Evolutionary conservation across 2,797 vertebrate species (phyloP).

Genomic region (Poecilia velifera): DNA sequence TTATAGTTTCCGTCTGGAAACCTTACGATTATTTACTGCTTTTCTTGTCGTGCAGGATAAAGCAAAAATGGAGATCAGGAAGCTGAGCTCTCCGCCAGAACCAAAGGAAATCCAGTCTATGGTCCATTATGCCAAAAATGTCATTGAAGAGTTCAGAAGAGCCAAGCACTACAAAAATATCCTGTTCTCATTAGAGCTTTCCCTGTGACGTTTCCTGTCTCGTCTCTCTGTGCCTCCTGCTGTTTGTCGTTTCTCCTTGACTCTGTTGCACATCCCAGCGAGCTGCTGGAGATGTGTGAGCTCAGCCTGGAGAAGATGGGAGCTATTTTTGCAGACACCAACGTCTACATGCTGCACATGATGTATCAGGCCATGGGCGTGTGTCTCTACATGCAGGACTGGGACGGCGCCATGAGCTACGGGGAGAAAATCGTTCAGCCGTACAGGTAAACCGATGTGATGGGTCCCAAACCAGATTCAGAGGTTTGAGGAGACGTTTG

Average conservation of each 20-base stretch:
- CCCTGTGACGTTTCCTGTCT: neutral
- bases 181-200: slow-evolving; percentile 80
- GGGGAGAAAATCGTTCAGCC: slow-evolving; percentile 95
- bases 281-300: slow-evolving; percentile 96
- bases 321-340: slow-evolving; percentile 90
- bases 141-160: slow-evolving; percentile 96
- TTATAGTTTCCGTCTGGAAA: neutral
- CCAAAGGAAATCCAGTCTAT: slow-evolving; percentile 85
- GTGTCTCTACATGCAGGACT: slow-evolving; percentile 97
- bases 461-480: neutral
- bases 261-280: slow-evolving; percentile 86
- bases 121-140: slow-evolving; percentile 91
- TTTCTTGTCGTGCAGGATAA: slow-evolving; percentile 82
- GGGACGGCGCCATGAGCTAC: slow-evolving; percentile 93
- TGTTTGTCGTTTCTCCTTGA: slow-evolving; percentile 81
- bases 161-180: slow-evolving; percentile 99
- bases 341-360: slow-evolving; percentile 99
- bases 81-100: slow-evolving; percentile 82
- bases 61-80: slow-evolving; percentile 89
- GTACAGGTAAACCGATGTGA: slow-evolving; percentile 85
- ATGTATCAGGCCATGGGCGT: slow-evolving; percentile 99
- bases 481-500: neutral
- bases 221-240: neutral
- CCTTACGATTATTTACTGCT: neutral
- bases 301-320: slow-evolving; percentile 97